phyloP scores from a whole-genome alignment of 2,888 invertebrate genomes.

The Dysmachus trigonus region DNA sequence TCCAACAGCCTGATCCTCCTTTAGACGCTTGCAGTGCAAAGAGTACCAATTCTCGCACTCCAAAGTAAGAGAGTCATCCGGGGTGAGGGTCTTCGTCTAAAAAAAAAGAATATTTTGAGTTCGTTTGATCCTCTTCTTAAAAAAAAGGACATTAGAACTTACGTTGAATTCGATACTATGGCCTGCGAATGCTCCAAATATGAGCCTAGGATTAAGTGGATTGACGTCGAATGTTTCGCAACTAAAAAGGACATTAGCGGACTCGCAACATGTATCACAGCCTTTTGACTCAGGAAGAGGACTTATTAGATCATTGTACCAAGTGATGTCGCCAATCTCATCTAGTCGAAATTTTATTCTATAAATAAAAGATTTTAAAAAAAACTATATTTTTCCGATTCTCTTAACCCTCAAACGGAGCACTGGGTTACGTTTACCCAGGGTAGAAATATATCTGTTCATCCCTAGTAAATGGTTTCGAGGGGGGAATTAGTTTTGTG shows the following conservation, averaged over 20 bases:
- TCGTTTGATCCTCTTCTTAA: slow-evolving; percentile 64
- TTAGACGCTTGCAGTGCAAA: slow-evolving; percentile 70
- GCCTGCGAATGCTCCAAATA: slow-evolving; percentile 72
- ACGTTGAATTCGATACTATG: slow-evolving; percentile 73
- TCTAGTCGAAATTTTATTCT: slow-evolving; percentile 66
- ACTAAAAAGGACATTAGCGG: slow-evolving; percentile 70
- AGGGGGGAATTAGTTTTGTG: no score
- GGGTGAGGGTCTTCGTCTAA: slow-evolving; percentile 66
- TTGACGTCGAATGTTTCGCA: slow-evolving; percentile 75
- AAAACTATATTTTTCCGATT: not conserved
- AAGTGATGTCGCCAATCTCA: slow-evolving; percentile 72
- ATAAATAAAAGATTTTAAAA: slow-evolving; percentile 54
- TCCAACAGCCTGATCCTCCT: slow-evolving; percentile 64
- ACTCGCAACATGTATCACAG: slow-evolving; percentile 59
- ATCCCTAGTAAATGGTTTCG: no score
- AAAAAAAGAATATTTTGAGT: not conserved
- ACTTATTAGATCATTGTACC: slow-evolving; percentile 68
- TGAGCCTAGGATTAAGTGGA: slow-evolving; percentile 61
- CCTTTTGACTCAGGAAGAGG: slow-evolving; percentile 58
- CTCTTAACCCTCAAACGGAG: no score
- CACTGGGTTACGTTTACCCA: no score
- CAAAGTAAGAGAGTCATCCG: slow-evolving; percentile 67
- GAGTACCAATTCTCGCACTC: slow-evolving; percentile 72
- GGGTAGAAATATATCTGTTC: no score
- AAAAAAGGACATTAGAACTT: slow-evolving; percentile 23